Evolutionary conservation across 2,888 invertebrate genomes (phyloP), one percentile per base, ranked within the genome.

Genomic region (Cylloceria caligata): DNA sequence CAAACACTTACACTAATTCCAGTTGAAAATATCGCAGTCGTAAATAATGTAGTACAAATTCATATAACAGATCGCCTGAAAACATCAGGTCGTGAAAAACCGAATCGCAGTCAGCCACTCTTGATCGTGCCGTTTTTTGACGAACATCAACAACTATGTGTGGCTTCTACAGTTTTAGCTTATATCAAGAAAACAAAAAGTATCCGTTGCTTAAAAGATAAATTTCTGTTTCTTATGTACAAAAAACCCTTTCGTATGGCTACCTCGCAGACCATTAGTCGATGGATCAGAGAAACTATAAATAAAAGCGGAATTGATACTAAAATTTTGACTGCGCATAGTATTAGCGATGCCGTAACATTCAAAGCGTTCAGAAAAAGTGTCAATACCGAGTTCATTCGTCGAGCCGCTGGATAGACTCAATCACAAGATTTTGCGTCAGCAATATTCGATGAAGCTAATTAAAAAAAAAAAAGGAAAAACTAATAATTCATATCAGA

Each of bases 1-100:
- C 84, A 85, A 57, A 83, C 83, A 11, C 39, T 86, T 0, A 7
- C 81, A 36, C 19, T 65, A 24, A 79, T 84, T 16, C 64, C 64
- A 7, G 72, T 80, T 7, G 24, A 57, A 45, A 77, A 85, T 49
- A 82, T 86, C 34, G 36, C 52, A 1, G 16, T 39, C n/a, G 34
- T 19, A 19, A 36, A 42, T 11, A 55, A 74, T 1, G 1, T 11
- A 0, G 42, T 74, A 4, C 47, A 72, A 24, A 68, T 68, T 9
- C 57, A 42, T n/a, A 68, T 60, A 21, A 4, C 67, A 0, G 49
- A 68, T 16, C 39, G 49, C 3, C 16, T 76, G 3, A 68, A 68
- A 9, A 60, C 75, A 11, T 45, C 68, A 2, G 60, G 21, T 0
- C n/a, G 9, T n/a, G n/a, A n/a, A n/a, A n/a, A n/a, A n/a, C n/a